A percentile compares a stretch with the other conserved stretches of the same genome.
Conservation (phyloP, 2,888 invertebrate genomes). For the Plebejus anna region DNA sequence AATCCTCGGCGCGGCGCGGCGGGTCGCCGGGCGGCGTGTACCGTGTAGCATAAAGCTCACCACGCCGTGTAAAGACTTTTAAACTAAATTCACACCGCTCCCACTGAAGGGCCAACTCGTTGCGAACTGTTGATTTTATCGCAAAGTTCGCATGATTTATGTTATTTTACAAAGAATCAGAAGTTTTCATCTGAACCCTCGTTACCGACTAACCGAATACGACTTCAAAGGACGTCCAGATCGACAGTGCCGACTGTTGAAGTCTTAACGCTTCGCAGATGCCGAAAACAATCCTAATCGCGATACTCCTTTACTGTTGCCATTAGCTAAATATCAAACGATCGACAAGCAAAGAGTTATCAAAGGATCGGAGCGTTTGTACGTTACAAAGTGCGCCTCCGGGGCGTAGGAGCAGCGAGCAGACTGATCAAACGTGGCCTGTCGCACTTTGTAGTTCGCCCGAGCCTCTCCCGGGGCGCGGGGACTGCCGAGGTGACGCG, state of each 20-base stretch:
- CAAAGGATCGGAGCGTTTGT: conserved; percentile 23
- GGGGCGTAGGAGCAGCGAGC: conserved; percentile 65
- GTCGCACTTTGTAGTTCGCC: conserved; percentile 69
- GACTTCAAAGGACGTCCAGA: conserved; percentile 3
- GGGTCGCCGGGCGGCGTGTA: conserved; percentile 17
- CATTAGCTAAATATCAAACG: conserved; percentile 23
- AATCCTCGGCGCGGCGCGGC: conserved; percentile 43
- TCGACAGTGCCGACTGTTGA: not conserved
- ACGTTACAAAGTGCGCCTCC: conserved; percentile 66
- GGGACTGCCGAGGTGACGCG: conserved; percentile 26
- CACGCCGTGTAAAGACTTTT: conserved; percentile 27
- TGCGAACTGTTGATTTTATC: conserved; percentile 20
- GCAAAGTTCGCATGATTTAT: conserved; percentile 2
- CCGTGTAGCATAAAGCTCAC: conserved; percentile 19
- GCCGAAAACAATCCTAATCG: conserved; percentile 3
- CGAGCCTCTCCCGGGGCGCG: conserved; percentile 50
- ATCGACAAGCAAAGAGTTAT: conserved; percentile 32
- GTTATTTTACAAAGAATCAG: not conserved
- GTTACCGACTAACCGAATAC: not conserved
- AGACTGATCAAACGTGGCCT: conserved; percentile 74
- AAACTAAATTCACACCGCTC: conserved; percentile 26
- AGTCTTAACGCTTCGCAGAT: conserved; percentile 4
- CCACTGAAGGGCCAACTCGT: conserved; percentile 3
- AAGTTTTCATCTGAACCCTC: not conserved
- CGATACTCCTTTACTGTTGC: conserved; percentile 8